These are phyloP conservation scores for Alviniconcha strummeri DNA, from an alignment of 2,888 invertebrate genomes.

Conservation along the genomic window DNA sequence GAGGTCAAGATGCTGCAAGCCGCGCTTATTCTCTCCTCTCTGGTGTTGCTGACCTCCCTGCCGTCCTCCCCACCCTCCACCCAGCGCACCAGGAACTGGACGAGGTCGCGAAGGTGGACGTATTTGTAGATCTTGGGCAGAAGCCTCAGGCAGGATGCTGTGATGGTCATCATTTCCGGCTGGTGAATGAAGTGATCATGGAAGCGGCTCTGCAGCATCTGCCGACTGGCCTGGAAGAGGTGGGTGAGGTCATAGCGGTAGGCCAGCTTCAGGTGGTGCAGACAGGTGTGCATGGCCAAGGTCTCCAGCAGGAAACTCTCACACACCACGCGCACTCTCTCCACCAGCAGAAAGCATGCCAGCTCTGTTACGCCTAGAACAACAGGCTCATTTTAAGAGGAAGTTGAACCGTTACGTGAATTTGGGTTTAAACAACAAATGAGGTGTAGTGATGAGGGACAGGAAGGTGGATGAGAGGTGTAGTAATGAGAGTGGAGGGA, in stretches of 20 bases:
- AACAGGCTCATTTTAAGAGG: not conserved
- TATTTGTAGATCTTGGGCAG: not conserved
- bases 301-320: slow-evolving; percentile 18
- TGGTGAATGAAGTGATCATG: slow-evolving; percentile 29
- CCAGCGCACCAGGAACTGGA: slow-evolving; percentile 4
- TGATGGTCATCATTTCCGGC: not conserved
- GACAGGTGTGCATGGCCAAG: slow-evolving; percentile 4
- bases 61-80: not conserved
- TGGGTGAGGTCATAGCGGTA: not conserved
- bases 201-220: slow-evolving; percentile 8
- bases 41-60: not conserved
- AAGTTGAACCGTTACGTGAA: not conserved
- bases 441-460: no score
- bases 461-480: no score
- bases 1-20: not conserved
- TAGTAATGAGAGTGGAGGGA: no score
- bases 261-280: slow-evolving; percentile 16
- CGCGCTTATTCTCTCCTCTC: not conserved
- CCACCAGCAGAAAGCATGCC: slow-evolving; percentile 27
- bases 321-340: slow-evolving; percentile 12
- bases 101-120: not conserved
- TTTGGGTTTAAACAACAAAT: no score
- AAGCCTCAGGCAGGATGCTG: not conserved
- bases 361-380: slow-evolving; percentile 15
- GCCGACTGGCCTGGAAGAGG: not conserved